These are phyloP conservation scores for Phoeniculus purpureus DNA, from an alignment of 2,797 vertebrate genomes.

Conservation along the genomic window DNA sequence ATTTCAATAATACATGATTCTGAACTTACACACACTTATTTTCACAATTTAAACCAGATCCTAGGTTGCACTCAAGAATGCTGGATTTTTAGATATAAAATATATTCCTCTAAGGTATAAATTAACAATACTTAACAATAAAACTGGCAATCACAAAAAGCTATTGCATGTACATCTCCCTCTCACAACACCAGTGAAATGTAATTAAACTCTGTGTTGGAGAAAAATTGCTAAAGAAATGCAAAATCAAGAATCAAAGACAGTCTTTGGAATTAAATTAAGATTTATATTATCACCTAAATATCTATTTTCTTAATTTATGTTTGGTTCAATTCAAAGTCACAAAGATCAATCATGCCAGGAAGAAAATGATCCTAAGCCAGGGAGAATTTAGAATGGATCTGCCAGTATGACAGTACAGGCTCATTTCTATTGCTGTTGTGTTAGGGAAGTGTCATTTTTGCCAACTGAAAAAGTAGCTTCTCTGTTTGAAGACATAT, in stretches of 20 bases:
- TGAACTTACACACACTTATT: neutral
- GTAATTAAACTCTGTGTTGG: neutral
- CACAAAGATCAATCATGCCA: neutral
- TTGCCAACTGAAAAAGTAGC: slow-evolving; percentile 37
- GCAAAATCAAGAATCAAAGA: neutral
- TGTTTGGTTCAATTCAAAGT: neutral
- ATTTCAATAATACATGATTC: neutral
- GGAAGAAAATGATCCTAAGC: neutral
- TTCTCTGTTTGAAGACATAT: slow-evolving; percentile 37
- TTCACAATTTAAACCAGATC: neutral
- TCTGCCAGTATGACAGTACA: slow-evolving; percentile 22
- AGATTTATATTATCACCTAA: neutral
- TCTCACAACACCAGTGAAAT: neutral
- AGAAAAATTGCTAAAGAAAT: neutral
- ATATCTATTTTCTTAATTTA: neutral
- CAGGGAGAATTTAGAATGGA: neutral
- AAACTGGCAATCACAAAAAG: neutral
- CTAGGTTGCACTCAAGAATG: neutral
- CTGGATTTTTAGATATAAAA: neutral
- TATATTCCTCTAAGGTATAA: neutral
- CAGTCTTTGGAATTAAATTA: neutral
- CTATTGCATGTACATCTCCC: neutral
- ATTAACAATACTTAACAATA: neutral
- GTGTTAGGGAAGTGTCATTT: slow-evolving; percentile 21
- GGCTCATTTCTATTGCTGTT: slow-evolving; percentile 40